These are phyloP conservation scores for Dryococelus australis DNA, from an alignment of 2,888 invertebrate species.

Conservation along the genomic window DNA sequence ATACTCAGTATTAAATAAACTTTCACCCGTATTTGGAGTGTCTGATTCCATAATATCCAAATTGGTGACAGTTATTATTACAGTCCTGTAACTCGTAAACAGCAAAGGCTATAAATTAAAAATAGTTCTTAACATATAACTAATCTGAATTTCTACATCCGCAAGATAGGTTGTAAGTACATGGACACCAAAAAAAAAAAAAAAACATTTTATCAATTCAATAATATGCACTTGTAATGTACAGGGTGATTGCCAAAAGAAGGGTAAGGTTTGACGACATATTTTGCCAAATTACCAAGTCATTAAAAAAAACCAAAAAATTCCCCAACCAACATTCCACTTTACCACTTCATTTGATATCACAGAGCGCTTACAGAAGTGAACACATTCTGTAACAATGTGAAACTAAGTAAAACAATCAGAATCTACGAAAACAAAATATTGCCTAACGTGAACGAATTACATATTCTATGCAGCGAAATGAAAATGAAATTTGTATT, in stretches of 20 bases:
- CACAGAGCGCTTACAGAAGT: neutral
- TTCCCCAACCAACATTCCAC: neutral
- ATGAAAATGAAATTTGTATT: neutral
- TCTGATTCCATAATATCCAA: no score
- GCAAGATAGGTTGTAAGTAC: no score
- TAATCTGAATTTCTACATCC: no score
- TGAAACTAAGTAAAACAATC: neutral
- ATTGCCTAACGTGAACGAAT: neutral
- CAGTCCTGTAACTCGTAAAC: no score
- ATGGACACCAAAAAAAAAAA: no score
- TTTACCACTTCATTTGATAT: neutral
- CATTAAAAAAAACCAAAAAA: neutral
- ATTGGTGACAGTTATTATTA: no score
- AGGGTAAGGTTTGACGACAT: neutral
- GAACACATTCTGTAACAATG: neutral
- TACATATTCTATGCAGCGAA: neutral
- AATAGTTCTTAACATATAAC: no score
- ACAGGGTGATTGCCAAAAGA: neutral
- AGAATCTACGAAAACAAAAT: neutral
- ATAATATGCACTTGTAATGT: no score
- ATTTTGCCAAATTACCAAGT: neutral
- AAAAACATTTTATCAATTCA: no score
- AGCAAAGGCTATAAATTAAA: no score
- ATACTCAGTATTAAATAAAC: no score
- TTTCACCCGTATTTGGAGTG: no score